These are phyloP conservation scores for Xestia sexstrigata DNA, from an alignment of 2,888 invertebrate genomes.

Conservation along the genomic window DNA sequence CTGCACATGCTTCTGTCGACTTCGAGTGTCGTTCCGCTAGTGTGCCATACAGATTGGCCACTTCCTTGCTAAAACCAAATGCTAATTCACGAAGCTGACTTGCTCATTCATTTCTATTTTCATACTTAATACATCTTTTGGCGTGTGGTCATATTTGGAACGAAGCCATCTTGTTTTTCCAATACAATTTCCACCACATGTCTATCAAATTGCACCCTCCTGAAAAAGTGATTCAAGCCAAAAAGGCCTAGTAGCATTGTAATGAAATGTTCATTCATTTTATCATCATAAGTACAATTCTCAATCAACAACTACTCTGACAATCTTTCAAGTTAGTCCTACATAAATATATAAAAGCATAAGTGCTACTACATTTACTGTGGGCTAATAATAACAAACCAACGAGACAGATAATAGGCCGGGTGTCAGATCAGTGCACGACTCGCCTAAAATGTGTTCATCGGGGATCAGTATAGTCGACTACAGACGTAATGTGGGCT, in stretches of 20 bases:
- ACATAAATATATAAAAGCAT: constrained; percentile 8
- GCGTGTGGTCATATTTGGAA: background rate
- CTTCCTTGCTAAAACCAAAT: background rate
- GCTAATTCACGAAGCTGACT: background rate
- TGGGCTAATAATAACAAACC: constrained; percentile 22
- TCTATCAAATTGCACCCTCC: background rate
- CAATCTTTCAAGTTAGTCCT: background rate
- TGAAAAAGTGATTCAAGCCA: background rate
- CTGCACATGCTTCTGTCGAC: constrained; percentile 13
- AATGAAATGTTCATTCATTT: background rate
- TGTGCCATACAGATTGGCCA: constrained; percentile 8
- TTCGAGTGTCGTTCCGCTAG: constrained; percentile 26
- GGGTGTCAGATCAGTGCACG: constrained; percentile 26
- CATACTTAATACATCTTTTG: background rate
- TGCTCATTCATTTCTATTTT: background rate
- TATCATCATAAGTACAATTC: background rate
- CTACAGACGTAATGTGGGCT: background rate
- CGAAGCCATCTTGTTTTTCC: background rate
- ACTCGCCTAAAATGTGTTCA: constrained; percentile 38
- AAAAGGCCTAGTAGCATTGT: background rate
- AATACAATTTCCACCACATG: background rate
- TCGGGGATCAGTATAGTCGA: constrained; percentile 15
- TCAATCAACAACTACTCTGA: background rate
- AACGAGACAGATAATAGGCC: constrained; percentile 18
- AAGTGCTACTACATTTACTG: constrained; percentile 31